A percentile compares a stretch with the other conserved stretches of the same genome.
phyloP scores from a whole-genome alignment of 2,797 vertebrate species.

The Cynodonichthys magdalenae region DNA sequence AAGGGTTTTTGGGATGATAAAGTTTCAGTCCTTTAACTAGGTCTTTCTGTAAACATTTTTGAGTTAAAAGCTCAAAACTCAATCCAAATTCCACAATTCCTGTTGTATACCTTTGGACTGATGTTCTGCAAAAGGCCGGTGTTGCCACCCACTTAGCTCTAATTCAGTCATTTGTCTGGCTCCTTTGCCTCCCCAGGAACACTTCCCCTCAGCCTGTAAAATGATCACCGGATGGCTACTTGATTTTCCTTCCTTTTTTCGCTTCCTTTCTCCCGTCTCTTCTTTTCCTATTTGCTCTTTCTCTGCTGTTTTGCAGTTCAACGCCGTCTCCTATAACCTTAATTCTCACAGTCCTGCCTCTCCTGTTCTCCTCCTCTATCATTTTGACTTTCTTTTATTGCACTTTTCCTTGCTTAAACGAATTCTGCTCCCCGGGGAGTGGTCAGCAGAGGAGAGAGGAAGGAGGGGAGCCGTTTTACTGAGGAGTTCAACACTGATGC shows the following conservation, averaged over 20 bases:
- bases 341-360: slow-evolving; percentile 62
- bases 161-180: slow-evolving; percentile 88
- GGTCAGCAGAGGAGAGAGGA: slow-evolving; percentile 64
- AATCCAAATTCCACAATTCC: slow-evolving; percentile 12
- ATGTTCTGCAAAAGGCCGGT: slow-evolving; percentile 40
- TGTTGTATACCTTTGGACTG: slow-evolving; percentile 50
- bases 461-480: slow-evolving; percentile 62
- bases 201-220: slow-evolving; percentile 86
- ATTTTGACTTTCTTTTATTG: slow-evolving; percentile 72
- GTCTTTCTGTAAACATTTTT: no score
- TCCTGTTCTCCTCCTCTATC: slow-evolving; percentile 57
- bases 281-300: slow-evolving; percentile 60
- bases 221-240: slow-evolving; percentile 83
- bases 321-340: slow-evolving; percentile 39
- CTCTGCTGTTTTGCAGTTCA: slow-evolving; percentile 29
- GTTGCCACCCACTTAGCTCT: slow-evolving; percentile 80
- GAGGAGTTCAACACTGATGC: slow-evolving; percentile 45
- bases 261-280: slow-evolving; percentile 46
- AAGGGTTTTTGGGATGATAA: no score
- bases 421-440: slow-evolving; percentile 79
- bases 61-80: no score
- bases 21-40: no score
- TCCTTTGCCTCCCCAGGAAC: slow-evolving; percentile 84
- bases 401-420: slow-evolving; percentile 73
- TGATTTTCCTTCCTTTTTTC: slow-evolving; percentile 70